Conservation (phyloP, 2,888 invertebrate species). For the Rhabditophanes sp. region DNA sequence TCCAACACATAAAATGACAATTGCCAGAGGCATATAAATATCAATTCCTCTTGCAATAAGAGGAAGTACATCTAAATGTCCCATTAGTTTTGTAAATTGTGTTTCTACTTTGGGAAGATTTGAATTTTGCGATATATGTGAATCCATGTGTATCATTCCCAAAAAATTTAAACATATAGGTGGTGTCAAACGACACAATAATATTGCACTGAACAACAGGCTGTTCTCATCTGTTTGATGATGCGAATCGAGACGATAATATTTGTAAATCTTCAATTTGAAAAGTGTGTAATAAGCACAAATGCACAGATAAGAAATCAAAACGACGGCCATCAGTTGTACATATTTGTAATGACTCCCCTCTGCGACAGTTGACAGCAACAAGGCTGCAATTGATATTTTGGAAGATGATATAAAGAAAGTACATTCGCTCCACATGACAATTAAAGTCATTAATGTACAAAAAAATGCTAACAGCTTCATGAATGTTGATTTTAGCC, state of each 20-base stretch:
- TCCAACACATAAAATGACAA: conserved; percentile 74
- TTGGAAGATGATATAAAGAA: conserved; percentile 84
- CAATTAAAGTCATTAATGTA: conserved; percentile 61
- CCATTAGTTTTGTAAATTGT: conserved; percentile 92
- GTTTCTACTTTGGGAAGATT: conserved; percentile 55
- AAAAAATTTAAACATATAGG: conserved; percentile 96
- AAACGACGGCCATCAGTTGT: conserved; percentile 75
- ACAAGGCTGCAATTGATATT: conserved; percentile 84
- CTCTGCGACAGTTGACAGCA: conserved; percentile 64
- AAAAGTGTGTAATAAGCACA: conserved; percentile 96
- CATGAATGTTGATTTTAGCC: no score
- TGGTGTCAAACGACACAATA: conserved; percentile 72
- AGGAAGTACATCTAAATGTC: conserved; percentile 93
- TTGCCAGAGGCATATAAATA: conserved; percentile 93
- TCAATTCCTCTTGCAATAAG: conserved; percentile 95
- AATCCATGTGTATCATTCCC: conserved; percentile 92
- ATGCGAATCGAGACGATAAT: conserved; percentile 88
- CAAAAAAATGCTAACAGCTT: conserved; percentile 2
- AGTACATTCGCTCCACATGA: conserved; percentile 98
- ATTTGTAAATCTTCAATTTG: conserved; percentile 80
- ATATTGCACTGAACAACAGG: conserved; percentile 93
- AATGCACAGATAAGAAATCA: conserved; percentile 82
- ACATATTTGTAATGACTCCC: conserved; percentile 81
- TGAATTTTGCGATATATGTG: conserved; percentile 46
- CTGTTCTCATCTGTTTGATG: conserved; percentile 98